A percentile compares a stretch with the other conserved stretches of the same genome.
These are phyloP conservation scores for Protonemura montana DNA, from an alignment of 2,888 invertebrate species.

Conservation along the genomic window DNA sequence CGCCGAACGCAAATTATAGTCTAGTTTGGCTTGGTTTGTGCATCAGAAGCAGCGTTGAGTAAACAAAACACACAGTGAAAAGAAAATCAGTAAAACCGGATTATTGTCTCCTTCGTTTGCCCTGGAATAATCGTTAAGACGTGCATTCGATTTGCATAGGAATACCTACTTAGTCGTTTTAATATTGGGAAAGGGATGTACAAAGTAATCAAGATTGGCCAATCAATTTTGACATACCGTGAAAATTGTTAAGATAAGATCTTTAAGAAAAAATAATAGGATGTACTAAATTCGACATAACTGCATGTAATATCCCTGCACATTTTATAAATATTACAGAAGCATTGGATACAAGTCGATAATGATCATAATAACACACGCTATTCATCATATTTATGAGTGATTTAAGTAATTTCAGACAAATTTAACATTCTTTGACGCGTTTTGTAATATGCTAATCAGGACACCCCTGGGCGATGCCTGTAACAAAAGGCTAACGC, in stretches of 20 bases:
- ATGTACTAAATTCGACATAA: neutral
- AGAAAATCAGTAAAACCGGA: neutral
- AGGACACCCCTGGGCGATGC: neutral
- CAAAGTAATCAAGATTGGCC: neutral
- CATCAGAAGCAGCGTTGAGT: neutral
- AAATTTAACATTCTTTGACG: neutral
- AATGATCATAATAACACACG: neutral
- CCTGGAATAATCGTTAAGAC: neutral
- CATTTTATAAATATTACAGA: neutral
- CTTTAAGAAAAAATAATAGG: too few relatives aligned
- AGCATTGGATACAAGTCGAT: neutral
- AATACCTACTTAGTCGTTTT: neutral
- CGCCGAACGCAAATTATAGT: too few relatives aligned
- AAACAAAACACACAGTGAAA: neutral
- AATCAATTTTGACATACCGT: too few relatives aligned
- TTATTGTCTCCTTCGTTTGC: neutral
- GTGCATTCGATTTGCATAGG: neutral
- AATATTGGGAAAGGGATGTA: neutral
- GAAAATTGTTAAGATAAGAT: too few relatives aligned
- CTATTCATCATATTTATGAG: neutral
- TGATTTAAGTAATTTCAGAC: neutral
- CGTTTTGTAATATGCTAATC: neutral
- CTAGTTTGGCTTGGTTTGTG: too few relatives aligned
- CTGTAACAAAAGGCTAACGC: neutral
- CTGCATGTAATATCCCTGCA: neutral